Evolutionary conservation across 2,113 vertebrate genomes (phyloP).

Genomic region (Collichthys lucidus): DNA sequence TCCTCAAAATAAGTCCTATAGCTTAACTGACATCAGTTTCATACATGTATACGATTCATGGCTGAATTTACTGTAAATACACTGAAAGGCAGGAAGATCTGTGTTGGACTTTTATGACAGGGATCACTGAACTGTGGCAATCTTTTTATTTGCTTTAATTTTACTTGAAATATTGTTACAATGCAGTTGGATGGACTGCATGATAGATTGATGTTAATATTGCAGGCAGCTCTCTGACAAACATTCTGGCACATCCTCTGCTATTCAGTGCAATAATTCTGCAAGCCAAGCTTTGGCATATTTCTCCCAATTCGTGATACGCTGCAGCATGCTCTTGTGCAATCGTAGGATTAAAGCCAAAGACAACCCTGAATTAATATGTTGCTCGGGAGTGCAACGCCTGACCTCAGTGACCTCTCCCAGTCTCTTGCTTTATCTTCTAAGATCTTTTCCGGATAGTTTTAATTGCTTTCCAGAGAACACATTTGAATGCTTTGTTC

Average conservation of each 20-base stretch:
- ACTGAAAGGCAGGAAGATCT: not conserved
- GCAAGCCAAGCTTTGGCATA: slow-evolving; percentile 3
- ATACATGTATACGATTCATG: not conserved
- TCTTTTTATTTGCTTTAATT: not conserved
- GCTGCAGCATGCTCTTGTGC: slow-evolving; percentile 4
- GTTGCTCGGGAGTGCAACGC: slow-evolving; percentile 14
- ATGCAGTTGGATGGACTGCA: not conserved
- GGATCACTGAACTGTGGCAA: not conserved
- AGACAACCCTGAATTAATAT: slow-evolving; percentile 20
- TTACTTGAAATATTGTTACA: not conserved
- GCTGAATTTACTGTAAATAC: not conserved
- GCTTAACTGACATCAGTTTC: slow-evolving; percentile 32
- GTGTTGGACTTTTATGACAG: not conserved
- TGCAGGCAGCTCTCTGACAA: not conserved
- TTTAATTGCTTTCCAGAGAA: slow-evolving; percentile 12
- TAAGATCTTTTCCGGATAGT: not conserved
- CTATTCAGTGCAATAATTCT: not conserved
- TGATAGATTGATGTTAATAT: not conserved
- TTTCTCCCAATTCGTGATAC: not conserved
- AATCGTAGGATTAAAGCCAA: slow-evolving; percentile 51
- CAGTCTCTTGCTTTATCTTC: not conserved
- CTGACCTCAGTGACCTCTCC: slow-evolving; percentile 10
- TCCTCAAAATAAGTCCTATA: slow-evolving; percentile 44
- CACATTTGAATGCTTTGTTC: not conserved
- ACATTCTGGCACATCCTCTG: slow-evolving; percentile 1